Evolutionary conservation across 2,888 invertebrate genomes (phyloP), one percentile per base, ranked within the genome.

Genomic region (Andricus curvator): DNA sequence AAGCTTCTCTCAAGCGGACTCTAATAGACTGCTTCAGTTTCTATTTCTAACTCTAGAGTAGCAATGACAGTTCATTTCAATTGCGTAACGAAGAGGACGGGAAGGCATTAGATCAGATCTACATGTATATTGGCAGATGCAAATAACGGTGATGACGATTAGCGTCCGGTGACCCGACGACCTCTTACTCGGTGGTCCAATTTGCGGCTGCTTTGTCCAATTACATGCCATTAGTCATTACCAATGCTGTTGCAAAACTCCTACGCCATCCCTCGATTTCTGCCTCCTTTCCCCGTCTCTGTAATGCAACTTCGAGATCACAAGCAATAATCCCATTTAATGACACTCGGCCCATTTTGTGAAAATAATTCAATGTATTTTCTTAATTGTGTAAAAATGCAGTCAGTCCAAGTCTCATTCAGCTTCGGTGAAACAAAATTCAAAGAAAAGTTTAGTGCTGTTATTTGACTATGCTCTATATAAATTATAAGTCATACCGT

Each of bases 191-290:
- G 92, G 92, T 92, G 92, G 92, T 92, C 92, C 92, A 92, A 92
- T 92, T 92, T 92, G 92, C 92, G 92, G 92, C 88, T 87, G 91
- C 91, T 91, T 92, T 92, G 92, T 91, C 87, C 92, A 92, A 92
- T 92, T 92, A 92, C 88, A 78, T 85, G 88, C 88, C 89, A 91
- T 91, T 91, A 90, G 86, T 87, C 86, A 87, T 86, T 85, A 87
- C 87, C 88, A 86, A 88, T 88, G 88, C 87, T 87, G 85, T 86
- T 87, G 86, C 86, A 87, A 88, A 86, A 89, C 90, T 89, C 90
- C 90, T 88, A 89, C 90, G 88, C 87, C 81, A 81, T 85, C 83
- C 83, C 84, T 76, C 78, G 60, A 48, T 65, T 37, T 74, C 41
- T 37, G 17, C 70, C 51, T 78, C 67, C 74, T 44, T 62, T 80